phyloP scores from a whole-genome alignment of 2,797 vertebrate genomes.

The Gambusia yucatana region DNA sequence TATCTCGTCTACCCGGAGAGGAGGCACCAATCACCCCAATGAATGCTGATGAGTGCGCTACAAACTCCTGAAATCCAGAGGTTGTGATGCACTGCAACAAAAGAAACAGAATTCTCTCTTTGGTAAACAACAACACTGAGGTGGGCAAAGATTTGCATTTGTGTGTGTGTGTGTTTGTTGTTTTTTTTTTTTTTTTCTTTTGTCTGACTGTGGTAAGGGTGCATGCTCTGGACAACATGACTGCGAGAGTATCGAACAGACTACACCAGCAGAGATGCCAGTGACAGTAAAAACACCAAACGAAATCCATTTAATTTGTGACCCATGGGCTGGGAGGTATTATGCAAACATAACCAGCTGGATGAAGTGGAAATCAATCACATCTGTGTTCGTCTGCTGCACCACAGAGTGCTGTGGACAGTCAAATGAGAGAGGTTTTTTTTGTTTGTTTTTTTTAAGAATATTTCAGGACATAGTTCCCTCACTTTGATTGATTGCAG shows the following conservation, averaged over 20 bases:
- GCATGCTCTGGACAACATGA: not conserved
- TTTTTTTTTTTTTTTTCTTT: not conserved
- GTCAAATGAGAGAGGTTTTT: not conserved
- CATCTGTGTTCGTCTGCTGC: constrained; percentile 44
- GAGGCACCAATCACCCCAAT: constrained; percentile 40
- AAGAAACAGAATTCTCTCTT: constrained; percentile 12
- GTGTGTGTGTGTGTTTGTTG: not conserved
- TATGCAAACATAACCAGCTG: constrained; percentile 52
- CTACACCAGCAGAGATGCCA: constrained; percentile 17
- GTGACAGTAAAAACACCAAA: constrained; percentile 40
- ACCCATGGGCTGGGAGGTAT: constrained; percentile 41
- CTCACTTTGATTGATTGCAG: constrained; percentile 53
- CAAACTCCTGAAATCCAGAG: constrained; percentile 47
- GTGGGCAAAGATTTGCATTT: constrained; percentile 2
- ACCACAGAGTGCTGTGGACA: not conserved
- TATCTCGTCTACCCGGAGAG: constrained; percentile 43
- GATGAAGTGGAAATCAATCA: constrained; percentile 57
- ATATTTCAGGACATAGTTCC: constrained; percentile 15
- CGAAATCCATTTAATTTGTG: constrained; percentile 50
- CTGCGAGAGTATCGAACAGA: constrained; percentile 18
- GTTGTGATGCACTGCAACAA: constrained; percentile 15
- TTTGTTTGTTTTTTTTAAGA: not conserved
- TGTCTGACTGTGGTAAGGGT: not conserved
- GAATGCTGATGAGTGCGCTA: constrained; percentile 53
- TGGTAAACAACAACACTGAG: constrained; percentile 34